Evolutionary conservation across 2,113 vertebrate genomes (phyloP), one percentile per base, ranked within the genome.

Genomic region (Labrus mixtus): DNA sequence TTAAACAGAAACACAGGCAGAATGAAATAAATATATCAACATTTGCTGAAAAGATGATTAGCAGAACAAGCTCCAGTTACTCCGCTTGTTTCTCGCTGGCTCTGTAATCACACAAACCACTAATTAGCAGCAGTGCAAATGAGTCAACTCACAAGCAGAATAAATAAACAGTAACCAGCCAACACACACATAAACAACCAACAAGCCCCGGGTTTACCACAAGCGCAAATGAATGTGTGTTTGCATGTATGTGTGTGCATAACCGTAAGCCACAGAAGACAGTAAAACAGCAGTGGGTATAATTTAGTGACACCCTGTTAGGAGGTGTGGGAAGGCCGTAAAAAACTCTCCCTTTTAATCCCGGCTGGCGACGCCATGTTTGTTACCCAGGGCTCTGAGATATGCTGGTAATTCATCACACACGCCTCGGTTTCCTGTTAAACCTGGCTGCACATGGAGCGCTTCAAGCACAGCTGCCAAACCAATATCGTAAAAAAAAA

Each of bases 261-360:
- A 91, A 91, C 83, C 79, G 51, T 87, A 88, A 93, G 76, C 84
- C 87, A 90, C 79, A 94, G 92, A 94, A 93, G 91, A 94, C 87
- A 79, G 90, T 92, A 92, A 95, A 94, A 93, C 93, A 94, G 91
- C 91, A 88, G 92, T 92, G 88, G 90, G 92, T 94, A 92, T 93
- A 93, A 95, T 93, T 95, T 93, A 91, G 91, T 91, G 91, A 93
- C 93, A 93, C 90, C 88, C 90, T 86, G 90, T 91, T 92, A 93
- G 88, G 92, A 94, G 92, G 91, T 93, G 93, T 94, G 87, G 91
- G 91, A 91, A 93, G 91, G 87, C 84, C 72, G 45, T 91, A 93
- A 92, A 90, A 87, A 93, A 87, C 73, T 86, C 90, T 92, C 81
- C 81, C 81, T 90, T 89, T 82, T 91, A 92, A 93, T 92, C 90